These are phyloP conservation scores for Clarias magur DNA, from an alignment of 2,113 vertebrate genomes.

Conservation along the genomic window DNA sequence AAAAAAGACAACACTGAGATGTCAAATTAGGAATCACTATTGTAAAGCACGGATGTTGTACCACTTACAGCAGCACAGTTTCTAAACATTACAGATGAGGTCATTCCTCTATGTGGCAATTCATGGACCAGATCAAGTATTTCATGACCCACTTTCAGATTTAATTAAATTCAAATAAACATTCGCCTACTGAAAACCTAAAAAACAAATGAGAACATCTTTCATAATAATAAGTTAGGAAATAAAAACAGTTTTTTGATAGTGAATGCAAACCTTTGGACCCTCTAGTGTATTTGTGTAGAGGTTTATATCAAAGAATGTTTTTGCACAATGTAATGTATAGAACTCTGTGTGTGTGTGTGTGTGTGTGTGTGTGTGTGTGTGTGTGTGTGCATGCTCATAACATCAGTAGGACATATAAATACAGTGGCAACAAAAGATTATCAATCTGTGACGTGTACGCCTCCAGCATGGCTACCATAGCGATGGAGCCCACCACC, in stretches of 20 bases:
- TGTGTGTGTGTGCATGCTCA: conserved; percentile 20
- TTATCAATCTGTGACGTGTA: conserved; percentile 97
- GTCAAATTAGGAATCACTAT: neutral
- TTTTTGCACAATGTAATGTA: neutral
- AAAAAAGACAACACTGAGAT: neutral
- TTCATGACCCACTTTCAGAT: neutral
- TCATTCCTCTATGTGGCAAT: too few relatives aligned
- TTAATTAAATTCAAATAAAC: neutral
- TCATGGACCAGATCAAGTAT: neutral
- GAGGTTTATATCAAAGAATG: neutral
- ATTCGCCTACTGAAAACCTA: neutral
- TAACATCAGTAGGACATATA: conserved; percentile 89
- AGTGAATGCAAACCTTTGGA: neutral
- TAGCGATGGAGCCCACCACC: conserved; percentile 86
- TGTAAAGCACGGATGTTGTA: neutral
- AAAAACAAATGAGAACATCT: neutral
- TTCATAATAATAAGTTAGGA: neutral
- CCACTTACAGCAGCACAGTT: neutral
- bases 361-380: neutral
- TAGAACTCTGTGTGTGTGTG: too few relatives aligned
- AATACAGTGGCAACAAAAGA: conserved; percentile 91
- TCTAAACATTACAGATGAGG: too few relatives aligned
- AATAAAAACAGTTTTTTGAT: neutral
- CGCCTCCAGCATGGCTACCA: conserved; percentile 91
- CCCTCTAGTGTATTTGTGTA: neutral